Evolutionary conservation across 2,797 vertebrate genomes (phyloP), one percentile per base, ranked within the genome.

Genomic region (Craterocephalus amniculus): DNA sequence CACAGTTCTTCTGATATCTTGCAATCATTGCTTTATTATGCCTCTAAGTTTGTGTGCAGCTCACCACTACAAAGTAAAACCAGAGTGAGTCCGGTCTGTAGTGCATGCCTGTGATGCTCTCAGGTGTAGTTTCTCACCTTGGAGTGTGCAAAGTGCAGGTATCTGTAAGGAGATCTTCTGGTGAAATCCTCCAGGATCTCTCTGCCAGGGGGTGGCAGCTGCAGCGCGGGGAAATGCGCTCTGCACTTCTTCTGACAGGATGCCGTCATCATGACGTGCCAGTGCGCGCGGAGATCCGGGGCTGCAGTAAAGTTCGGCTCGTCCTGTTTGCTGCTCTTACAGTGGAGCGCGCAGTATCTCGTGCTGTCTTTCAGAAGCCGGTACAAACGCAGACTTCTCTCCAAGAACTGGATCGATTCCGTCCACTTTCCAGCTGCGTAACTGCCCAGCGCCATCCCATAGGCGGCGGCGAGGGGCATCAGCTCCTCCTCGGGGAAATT

Each of bases 111-210:
- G 58, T 40, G 2, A 1, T 40, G 13, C 35, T 4, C 31, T 49
- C 27, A 2, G 49, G 4, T 34, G 13, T 54, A 0, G 35, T 20
- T 32, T 16, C 93, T 87, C 86, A 97, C 96, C 95, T 95, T 94
- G 83, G 94, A 94, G 57, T 95, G 91, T 18, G 96, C 95, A 58
- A 94, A 94, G 89, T 97, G 94, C 82, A 97, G 92, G 68, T 96
- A 96, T 72, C 89, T 93, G 91, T 97, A 97, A 4, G 96, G 96
- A 57, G 81, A 73, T 61, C 96, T 93, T 56, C 89, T 94, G 77
- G 90, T 93, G 83, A 97, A 96, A 24, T 95, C 94, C 10, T 92
- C 88, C 85, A 96, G 88, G n/a, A 94, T 88, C n/a, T 94, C 90
- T 36, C 75, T 88, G 20, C 94, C 81, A 0, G 95, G 95, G 49